Evolutionary conservation across 2,888 invertebrate genomes (phyloP).

Genomic region (Hydroisotoma schaefferi): DNA sequence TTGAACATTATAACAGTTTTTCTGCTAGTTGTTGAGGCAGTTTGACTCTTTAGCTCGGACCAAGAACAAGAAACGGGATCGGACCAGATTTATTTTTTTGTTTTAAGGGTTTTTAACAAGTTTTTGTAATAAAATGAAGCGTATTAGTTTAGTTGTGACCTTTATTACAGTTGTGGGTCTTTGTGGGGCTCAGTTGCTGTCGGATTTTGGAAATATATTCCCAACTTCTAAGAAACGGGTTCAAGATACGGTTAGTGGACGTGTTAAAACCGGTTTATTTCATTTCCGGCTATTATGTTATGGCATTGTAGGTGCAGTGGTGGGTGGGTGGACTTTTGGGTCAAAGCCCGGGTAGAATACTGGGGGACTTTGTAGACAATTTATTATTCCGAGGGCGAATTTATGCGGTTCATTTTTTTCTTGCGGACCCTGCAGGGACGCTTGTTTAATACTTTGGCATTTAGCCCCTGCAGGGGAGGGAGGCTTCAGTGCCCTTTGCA

Average conservation of each 20-base stretch:
- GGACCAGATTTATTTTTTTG: background rate
- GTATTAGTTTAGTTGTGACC: slow-evolving; percentile 9
- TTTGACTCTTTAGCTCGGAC: slow-evolving; percentile 1
- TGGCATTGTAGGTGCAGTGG: no score
- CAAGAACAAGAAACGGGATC: background rate
- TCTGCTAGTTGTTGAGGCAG: no score
- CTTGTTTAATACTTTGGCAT: no score
- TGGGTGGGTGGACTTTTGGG: no score
- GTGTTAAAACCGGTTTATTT: background rate
- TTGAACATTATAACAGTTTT: no score
- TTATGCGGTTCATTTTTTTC: no score
- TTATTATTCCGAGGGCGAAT: no score
- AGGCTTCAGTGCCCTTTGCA: no score
- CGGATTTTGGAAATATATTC: slow-evolving; percentile 44
- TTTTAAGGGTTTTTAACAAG: background rate
- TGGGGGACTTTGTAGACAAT: no score
- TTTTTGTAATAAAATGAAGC: background rate
- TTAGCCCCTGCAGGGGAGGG: no score
- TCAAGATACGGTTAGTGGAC: slow-evolving; percentile 43
- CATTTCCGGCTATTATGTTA: background rate
- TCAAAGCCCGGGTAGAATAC: no score
- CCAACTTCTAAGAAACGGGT: slow-evolving; percentile 40
- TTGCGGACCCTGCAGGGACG: no score
- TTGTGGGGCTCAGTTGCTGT: slow-evolving; percentile 39
- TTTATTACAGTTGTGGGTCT: slow-evolving; percentile 20